Evolutionary conservation across 2,888 invertebrate species (phyloP).

Genomic region (Drosophila neotestacea): DNA sequence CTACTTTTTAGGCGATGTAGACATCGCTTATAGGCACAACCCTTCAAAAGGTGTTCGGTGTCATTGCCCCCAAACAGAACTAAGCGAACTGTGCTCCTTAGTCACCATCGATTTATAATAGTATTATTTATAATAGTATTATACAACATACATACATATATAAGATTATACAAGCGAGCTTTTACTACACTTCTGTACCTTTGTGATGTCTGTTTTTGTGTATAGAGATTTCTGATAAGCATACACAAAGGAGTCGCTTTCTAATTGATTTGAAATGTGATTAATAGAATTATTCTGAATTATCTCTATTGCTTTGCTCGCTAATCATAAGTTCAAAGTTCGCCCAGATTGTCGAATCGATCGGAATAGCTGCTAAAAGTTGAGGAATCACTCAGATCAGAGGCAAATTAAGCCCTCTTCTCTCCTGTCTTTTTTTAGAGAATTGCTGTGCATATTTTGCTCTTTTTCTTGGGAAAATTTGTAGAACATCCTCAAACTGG

Average conservation of each 20-base stretch:
- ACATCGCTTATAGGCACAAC: slow-evolving; percentile 5
- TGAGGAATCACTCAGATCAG: neutral
- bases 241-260: too few species aligned
- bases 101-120: slow-evolving; percentile 13
- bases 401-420: neutral
- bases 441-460: too few species aligned
- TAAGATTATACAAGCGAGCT: too few species aligned
- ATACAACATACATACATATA: neutral
- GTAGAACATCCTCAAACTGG: too few species aligned
- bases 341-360: slow-evolving; percentile 9
- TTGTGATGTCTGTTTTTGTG: too few species aligned
- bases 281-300: neutral
- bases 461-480: too few species aligned
- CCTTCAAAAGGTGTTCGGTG: slow-evolving; percentile 41
- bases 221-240: too few species aligned
- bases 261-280: neutral
- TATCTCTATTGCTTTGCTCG: slow-evolving; percentile 7
- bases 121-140: neutral
- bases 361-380: neutral
- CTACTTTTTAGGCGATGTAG: slow-evolving; percentile 36
- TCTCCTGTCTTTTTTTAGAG: neutral
- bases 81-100: slow-evolving; percentile 3
- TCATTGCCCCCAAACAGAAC: slow-evolving; percentile 46
- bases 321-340: slow-evolving; percentile 30
- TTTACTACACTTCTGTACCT: too few species aligned